A percentile compares a stretch with the other conserved stretches of the same genome.
Conservation (phyloP, 2,888 invertebrate species). For the Celastrina argiolus region DNA sequence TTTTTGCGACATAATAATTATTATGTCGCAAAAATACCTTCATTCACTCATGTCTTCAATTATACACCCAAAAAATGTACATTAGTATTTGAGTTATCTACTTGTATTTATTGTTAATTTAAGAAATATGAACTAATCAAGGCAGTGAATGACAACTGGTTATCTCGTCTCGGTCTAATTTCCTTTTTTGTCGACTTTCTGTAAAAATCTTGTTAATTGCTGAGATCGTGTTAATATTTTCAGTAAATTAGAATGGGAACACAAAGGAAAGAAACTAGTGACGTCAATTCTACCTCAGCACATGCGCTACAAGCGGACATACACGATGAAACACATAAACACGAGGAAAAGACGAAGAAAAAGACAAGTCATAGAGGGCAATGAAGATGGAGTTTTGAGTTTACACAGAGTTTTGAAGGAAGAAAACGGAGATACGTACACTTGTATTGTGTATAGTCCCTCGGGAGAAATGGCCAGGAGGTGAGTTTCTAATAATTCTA, state of each 20-base stretch:
- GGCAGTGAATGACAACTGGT: no score
- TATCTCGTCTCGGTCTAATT: no score
- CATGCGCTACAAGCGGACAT: slow-evolving; percentile 56
- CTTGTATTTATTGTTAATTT: no score
- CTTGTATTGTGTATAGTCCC: slow-evolving; percentile 87
- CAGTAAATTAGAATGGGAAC: slow-evolving; percentile 71
- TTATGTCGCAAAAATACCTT: no score
- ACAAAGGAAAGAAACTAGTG: slow-evolving; percentile 62
- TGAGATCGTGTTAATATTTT: slow-evolving; percentile 21
- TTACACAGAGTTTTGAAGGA: slow-evolving; percentile 79
- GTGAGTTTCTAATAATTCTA: slow-evolving; percentile 35
- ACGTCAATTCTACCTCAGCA: slow-evolving; percentile 56
- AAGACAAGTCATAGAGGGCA: slow-evolving; percentile 56
- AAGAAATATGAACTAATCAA: no score
- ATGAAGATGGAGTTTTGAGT: slow-evolving; percentile 76
- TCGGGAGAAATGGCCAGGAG: slow-evolving; percentile 87
- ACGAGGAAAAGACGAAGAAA: slow-evolving; percentile 49
- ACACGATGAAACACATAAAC: slow-evolving; percentile 33
- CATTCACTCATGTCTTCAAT: no score
- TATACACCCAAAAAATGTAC: no score
- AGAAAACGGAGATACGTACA: slow-evolving; percentile 86
- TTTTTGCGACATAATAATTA: no score
- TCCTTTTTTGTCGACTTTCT: no score
- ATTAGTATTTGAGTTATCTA: no score
- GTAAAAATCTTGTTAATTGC: no score